Base-by-base conservation (phyloP, 2,113 vertebrate species). In the Mobula hypostoma region DNA sequence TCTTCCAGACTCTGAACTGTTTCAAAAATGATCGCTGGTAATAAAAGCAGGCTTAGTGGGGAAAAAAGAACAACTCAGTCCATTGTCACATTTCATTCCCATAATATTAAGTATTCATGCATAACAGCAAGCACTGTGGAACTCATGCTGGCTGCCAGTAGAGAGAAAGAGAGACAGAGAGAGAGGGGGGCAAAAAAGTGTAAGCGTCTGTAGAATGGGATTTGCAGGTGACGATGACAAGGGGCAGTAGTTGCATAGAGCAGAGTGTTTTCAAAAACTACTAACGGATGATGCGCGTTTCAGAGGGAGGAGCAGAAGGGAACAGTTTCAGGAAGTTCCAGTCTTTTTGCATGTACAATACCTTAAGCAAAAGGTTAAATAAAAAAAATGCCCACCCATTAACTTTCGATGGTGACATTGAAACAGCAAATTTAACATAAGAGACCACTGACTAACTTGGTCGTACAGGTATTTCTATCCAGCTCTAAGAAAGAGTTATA, bases 31-130 rank as follows among this genome's bases (percentile, higher is more conserved):
- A 80, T 95, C 94, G 95, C 96, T 96, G 95, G 95, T 95, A 96
- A 95, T 95, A 95, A 95, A 95, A 96, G 95, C 96, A 96, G 95
- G 95, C 95, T 95, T 95, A 95, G 95, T 95, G 95, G 95, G 48
- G 48, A 48, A 95, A 96, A 95, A 95, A 95, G 94, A 95, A 95
- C 95, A 95, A 95, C 66, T 90, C 2, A 66, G 29, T 15, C 61
- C 85, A 36, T n/a, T 17, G 56, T 17, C 85, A 32, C 61, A 15
- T 88, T 88, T 88, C 27, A 9, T n/a, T 90, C 14, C 7, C n/a
- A 29, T 7, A 66, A 32, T 12, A 27, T 58, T 83, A 87, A 87
- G 56, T 2, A 8, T 61, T 87, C 15, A 24, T 87, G 24, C 27
- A 15, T 58, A 87, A n/a, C 29, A 61, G 56, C 85, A 88, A 56